Base-by-base conservation (phyloP, 2,797 vertebrate genomes). In the Hyperoplus lanceolatus region DNA sequence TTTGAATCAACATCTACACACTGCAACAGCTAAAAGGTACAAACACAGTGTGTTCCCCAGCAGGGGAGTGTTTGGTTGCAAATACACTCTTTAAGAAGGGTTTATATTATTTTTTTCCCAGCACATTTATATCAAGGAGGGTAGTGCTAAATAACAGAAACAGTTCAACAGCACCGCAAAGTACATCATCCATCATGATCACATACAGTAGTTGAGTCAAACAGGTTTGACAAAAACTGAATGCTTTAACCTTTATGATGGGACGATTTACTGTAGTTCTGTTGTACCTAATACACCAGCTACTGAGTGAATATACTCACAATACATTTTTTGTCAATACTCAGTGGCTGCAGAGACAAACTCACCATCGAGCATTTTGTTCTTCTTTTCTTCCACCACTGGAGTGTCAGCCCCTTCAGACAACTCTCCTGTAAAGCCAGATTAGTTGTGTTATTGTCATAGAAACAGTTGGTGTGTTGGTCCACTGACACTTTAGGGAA, bases 381-480 rank as follows among this genome's bases (percentile, higher is more conserved):
- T 92, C 74, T 89, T 88, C 56, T 89, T 89, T 55, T 92, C 83
- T 69, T 91, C 88, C 42, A 69, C 87, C 38, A 86, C 86, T 56
- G 93, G 89, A 77, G 92, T 93, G 38, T 91, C 87, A 0, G 82
- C 82, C 1, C 86, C 90, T 84, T 94, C 93, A 67, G 88, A 92
- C 79, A 95, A 54, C 67, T 95, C 93, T 46, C 95, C 95, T 96
- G 81, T 68, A 84, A 75, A 88, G 70, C 6, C 15, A 62, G 39
- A 53, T 49, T 0, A 41, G 36, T 43, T 14, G 2, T 54, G 41
- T 66, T 61, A 73, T 48, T 41, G 0, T 61, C 10, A 16, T 13
- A 41, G 9, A 56, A 55, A 67, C 9, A 29, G 29, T 29, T 29
- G 29, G 29, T 29, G 29, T 29, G 29, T 29, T 29, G 29, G 29